A percentile compares a stretch with the other conserved stretches of the same genome.
These are phyloP conservation scores for Drosophila nikananu DNA, from an alignment of 1,140 invertebrate genomes.

Conservation along the genomic window DNA sequence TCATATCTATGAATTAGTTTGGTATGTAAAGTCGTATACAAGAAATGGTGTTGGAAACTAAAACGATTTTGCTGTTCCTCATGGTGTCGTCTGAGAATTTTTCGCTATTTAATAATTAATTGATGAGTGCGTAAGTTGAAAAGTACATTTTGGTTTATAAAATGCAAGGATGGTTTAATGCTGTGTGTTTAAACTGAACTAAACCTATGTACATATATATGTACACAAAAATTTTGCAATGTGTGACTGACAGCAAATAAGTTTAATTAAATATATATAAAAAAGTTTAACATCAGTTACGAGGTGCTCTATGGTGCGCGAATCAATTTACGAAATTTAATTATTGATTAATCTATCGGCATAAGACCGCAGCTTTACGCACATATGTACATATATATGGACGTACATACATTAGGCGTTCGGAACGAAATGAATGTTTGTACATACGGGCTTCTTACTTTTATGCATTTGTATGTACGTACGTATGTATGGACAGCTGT, in stretches of 20 bases:
- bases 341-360: constrained; percentile 48
- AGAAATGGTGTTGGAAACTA: constrained; percentile 45
- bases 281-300: no score
- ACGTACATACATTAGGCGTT: constrained; percentile 35
- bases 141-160: background rate
- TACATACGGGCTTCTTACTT: constrained; percentile 22
- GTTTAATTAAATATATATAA: constrained; percentile 6
- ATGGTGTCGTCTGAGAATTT: constrained; percentile 41
- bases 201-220: constrained; percentile 33
- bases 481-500: constrained; percentile 35
- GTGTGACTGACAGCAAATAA: constrained; percentile 17
- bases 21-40: constrained; percentile 50
- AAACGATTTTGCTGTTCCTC: constrained; percentile 46
- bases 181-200: constrained; percentile 5
- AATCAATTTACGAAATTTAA: constrained; percentile 20
- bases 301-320: background rate
- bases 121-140: constrained; percentile 39
- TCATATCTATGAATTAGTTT: constrained; percentile 49
- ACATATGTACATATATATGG: constrained; percentile 8
- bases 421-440: constrained; percentile 11
- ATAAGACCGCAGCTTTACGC: constrained; percentile 27
- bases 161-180: background rate
- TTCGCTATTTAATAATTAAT: constrained; percentile 39
- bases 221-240: constrained; percentile 28
- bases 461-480: constrained; percentile 5